These are phyloP conservation scores for Bombus sylvicola DNA, from an alignment of 1,140 invertebrate species.

Conservation along the genomic window DNA sequence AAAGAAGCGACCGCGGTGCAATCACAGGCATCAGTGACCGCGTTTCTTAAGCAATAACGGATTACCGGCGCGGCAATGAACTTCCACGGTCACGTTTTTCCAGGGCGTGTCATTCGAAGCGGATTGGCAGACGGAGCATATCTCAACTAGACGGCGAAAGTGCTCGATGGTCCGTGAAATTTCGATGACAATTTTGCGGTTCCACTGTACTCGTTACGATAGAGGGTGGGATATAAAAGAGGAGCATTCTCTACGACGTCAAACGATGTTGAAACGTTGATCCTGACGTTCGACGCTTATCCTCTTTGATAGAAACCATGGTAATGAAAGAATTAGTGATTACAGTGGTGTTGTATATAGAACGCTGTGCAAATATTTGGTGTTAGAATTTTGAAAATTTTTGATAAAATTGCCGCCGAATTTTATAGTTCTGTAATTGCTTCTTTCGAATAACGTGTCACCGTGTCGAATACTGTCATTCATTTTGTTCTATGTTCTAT, in stretches of 20 bases:
- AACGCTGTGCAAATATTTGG: background rate
- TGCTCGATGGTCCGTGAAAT: constrained; percentile 48
- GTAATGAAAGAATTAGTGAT: background rate
- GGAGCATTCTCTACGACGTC: constrained; percentile 23
- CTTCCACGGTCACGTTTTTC: constrained; percentile 22
- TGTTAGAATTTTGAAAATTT: background rate
- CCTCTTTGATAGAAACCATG: background rate
- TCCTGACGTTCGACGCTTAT: background rate
- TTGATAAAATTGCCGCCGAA: background rate
- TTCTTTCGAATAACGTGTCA: background rate
- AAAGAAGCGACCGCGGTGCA: too few species aligned
- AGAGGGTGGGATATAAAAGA: constrained; percentile 52
- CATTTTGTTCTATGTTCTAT: background rate
- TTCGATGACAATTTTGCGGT: constrained; percentile 26
- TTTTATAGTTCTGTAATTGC: background rate
- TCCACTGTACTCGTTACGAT: background rate
- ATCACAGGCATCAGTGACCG: background rate
- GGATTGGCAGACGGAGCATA: constrained; percentile 43
- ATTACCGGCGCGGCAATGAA: constrained; percentile 52
- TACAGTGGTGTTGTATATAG: too few species aligned
- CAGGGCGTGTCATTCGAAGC: constrained; percentile 24
- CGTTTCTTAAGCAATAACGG: background rate
- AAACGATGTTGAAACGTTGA: constrained; percentile 32
- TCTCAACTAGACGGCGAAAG: constrained; percentile 52
- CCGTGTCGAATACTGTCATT: background rate